A percentile compares a stretch with the other conserved stretches of the same genome.
Conservation (phyloP, 2,888 invertebrate genomes). For the Stenodera caucasica region DNA sequence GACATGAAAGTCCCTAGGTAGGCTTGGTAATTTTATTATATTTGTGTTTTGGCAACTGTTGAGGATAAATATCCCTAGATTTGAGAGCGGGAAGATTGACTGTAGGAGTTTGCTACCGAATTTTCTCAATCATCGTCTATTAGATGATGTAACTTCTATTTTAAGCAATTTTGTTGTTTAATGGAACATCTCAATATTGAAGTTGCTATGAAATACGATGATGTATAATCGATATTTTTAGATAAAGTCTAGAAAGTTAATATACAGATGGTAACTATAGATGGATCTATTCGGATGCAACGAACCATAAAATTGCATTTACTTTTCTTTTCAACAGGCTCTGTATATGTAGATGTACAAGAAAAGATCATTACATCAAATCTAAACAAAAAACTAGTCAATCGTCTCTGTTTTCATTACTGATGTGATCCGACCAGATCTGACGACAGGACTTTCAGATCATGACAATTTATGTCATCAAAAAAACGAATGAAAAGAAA, state of each 20-base stretch:
- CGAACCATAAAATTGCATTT: slow-evolving; percentile 35
- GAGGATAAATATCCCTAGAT: too few relatives aligned
- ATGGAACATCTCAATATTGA: too few relatives aligned
- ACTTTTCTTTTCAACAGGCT: slow-evolving; percentile 32
- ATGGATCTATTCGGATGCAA: slow-evolving; percentile 23
- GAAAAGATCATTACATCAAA: not conserved
- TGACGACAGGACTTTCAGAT: not conserved
- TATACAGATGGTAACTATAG: not conserved
- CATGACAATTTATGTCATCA: not conserved
- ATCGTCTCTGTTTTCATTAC: not conserved
- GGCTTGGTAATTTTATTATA: too few relatives aligned
- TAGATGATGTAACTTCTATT: too few relatives aligned
- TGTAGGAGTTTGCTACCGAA: too few relatives aligned
- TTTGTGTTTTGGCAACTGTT: too few relatives aligned
- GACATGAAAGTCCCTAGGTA: too few relatives aligned
- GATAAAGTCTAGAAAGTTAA: slow-evolving; percentile 1
- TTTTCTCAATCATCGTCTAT: too few relatives aligned
- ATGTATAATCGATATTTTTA: not conserved
- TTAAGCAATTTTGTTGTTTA: too few relatives aligned
- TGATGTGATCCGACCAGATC: slow-evolving; percentile 10
- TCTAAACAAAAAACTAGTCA: not conserved
- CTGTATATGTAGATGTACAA: not conserved
- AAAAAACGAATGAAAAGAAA: not conserved
- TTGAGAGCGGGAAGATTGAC: too few relatives aligned
- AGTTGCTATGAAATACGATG: not conserved